Evolutionary conservation across 2,797 vertebrate genomes (phyloP).

Genomic region (Varecia variegata): DNA sequence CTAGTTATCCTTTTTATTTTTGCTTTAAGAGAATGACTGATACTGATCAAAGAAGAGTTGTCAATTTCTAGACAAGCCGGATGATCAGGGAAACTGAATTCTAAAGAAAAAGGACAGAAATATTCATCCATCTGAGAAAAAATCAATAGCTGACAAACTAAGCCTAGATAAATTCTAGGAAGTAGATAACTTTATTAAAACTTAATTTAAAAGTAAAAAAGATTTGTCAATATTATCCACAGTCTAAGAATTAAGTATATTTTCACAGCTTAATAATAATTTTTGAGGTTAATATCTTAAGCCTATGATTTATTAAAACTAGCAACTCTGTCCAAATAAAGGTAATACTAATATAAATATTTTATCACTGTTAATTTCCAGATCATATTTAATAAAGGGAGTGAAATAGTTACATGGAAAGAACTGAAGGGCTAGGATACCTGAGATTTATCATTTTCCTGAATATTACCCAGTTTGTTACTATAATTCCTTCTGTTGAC

Average conservation of each 20-base stretch:
- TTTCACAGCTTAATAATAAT: conserved; percentile 24
- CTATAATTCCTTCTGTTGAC: conserved; percentile 42
- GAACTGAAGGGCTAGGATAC: background rate
- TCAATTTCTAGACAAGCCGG: conserved; percentile 8
- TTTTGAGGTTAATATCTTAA: conserved; percentile 15
- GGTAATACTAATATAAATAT: conserved; percentile 29
- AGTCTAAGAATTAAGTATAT: conserved; percentile 26
- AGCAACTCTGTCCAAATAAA: conserved; percentile 43
- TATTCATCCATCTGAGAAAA: conserved; percentile 34
- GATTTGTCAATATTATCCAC: conserved; percentile 15
- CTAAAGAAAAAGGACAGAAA: conserved; percentile 8
- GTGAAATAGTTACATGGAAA: conserved; percentile 3
- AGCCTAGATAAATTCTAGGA: background rate
- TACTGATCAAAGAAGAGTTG: background rate
- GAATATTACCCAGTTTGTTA: background rate
- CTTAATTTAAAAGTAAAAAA: conserved; percentile 51
- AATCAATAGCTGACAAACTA: background rate
- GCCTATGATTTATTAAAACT: conserved; percentile 26
- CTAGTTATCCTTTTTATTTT: background rate
- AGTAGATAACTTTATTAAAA: conserved; percentile 9
- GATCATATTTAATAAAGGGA: conserved; percentile 37
- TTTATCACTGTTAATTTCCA: conserved; percentile 54
- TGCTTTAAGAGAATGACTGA: conserved; percentile 5
- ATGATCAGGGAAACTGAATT: conserved; percentile 48
- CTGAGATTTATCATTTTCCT: conserved; percentile 41